A percentile compares a stretch with the other conserved stretches of the same genome.
phyloP scores from a whole-genome alignment of 23 tunicate genomes.

The Phallusia fumigata region DNA sequence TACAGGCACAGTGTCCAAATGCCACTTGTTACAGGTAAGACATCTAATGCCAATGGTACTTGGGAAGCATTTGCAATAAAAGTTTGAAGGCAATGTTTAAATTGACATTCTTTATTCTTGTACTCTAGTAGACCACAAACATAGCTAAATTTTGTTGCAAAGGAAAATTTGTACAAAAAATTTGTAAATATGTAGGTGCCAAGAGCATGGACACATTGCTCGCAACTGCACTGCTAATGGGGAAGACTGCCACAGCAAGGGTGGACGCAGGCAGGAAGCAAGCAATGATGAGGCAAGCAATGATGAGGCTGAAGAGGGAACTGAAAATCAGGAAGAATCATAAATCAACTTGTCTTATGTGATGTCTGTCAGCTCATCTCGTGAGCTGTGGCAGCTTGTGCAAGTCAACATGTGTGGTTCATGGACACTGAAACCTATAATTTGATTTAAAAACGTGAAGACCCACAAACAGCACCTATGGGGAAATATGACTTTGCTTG shows the following conservation, averaged over 20 bases:
- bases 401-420: slow-evolving; percentile 13
- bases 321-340: slow-evolving; percentile 2
- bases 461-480: background rate
- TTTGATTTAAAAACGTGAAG: background rate
- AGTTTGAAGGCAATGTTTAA: no score
- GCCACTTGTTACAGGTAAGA: slow-evolving; percentile 75
- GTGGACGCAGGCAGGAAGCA: slow-evolving; percentile 9
- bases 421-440: slow-evolving; percentile 4
- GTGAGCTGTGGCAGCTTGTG: slow-evolving; percentile 6
- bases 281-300: slow-evolving; percentile 39
- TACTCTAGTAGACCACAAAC: no score
- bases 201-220: slow-evolving; percentile 81
- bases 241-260: slow-evolving; percentile 54
- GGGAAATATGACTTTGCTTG: background rate
- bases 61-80: no score
- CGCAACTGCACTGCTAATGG: slow-evolving; percentile 64
- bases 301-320: slow-evolving; percentile 14
- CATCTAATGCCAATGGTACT: no score
- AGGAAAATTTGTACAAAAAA: no score
- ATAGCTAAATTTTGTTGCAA: no score
- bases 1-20: slow-evolving; percentile 68
- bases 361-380: slow-evolving; percentile 7
- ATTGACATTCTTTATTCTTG: no score
- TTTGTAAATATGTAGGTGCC: slow-evolving; percentile 49
- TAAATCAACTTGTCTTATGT: background rate